Percentiles rank a stretch among this genome's conserved stretches.
Evolutionary conservation across 2,888 invertebrate genomes (phyloP).

Genomic region (Scaptomyza caliginosa): DNA sequence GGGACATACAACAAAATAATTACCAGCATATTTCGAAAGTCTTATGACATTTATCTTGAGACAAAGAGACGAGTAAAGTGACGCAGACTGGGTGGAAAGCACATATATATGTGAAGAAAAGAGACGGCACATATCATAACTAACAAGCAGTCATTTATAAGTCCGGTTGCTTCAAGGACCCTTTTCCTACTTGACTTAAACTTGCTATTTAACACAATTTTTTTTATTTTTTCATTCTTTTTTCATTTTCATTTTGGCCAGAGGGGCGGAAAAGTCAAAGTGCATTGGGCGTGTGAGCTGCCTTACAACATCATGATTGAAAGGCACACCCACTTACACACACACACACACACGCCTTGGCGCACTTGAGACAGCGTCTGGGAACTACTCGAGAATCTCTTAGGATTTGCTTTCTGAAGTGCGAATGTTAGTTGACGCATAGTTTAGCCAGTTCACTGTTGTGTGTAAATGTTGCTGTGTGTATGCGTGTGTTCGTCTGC

Average conservation of each 20-base stretch:
- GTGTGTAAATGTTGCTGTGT: slow-evolving; percentile 8
- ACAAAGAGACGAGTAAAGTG: background rate
- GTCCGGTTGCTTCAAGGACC: slow-evolving; percentile 8
- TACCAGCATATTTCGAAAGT: slow-evolving; percentile 78
- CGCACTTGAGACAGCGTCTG: slow-evolving; percentile 37
- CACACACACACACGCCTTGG: background rate
- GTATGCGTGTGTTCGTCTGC: slow-evolving; percentile 18
- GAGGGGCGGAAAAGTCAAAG: slow-evolving; percentile 13
- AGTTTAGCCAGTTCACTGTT: slow-evolving; percentile 50
- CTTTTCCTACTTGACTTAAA: slow-evolving; percentile 24
- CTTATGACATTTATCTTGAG: slow-evolving; percentile 53
- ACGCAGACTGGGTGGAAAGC: background rate
- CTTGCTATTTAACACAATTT: slow-evolving; percentile 26
- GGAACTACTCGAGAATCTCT: slow-evolving; percentile 17
- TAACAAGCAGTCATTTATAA: slow-evolving; percentile 63
- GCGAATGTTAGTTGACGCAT: slow-evolving; percentile 58
- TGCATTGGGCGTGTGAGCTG: slow-evolving; percentile 27
- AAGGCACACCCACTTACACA: slow-evolving; percentile 9
- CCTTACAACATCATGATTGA: slow-evolving; percentile 31
- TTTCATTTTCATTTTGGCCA: slow-evolving; percentile 6
- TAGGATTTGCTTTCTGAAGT: slow-evolving; percentile 56
- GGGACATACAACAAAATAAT: slow-evolving; percentile 77
- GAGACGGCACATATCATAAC: slow-evolving; percentile 62
- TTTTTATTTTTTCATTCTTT: slow-evolving; percentile 9
- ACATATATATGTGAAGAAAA: background rate